A percentile compares a stretch with the other conserved stretches of the same genome.
Evolutionary conservation across 2,797 vertebrate genomes (phyloP).

Genomic region (Odontamblyopus lacepedii): DNA sequence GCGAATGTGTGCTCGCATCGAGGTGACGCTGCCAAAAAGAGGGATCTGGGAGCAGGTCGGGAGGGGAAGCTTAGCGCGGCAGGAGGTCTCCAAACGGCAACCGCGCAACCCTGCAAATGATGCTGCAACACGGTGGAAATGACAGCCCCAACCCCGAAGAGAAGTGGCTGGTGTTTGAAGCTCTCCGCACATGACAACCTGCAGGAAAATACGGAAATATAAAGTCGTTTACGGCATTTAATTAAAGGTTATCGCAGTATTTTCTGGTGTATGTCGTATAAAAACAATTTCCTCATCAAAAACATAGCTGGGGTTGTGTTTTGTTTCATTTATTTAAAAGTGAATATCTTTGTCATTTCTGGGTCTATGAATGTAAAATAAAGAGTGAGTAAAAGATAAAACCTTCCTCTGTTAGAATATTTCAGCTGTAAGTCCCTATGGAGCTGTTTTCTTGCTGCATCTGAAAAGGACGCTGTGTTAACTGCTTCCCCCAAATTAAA

Average conservation of each 20-base stretch:
- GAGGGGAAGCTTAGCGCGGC: conserved; percentile 23
- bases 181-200: neutral
- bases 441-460: no score
- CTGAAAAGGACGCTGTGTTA: no score
- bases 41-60: conserved; percentile 38
- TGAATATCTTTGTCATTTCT: no score
- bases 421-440: no score
- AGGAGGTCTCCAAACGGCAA: conserved; percentile 25
- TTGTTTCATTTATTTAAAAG: no score
- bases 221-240: neutral
- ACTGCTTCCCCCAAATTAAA: no score
- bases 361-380: no score
- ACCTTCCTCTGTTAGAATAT: no score
- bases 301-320: no score
- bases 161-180: neutral
- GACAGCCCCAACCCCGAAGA: neutral
- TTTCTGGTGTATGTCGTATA: no score
- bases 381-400: no score
- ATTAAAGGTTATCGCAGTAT: neutral
- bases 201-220: neutral
- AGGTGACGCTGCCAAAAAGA: conserved; percentile 37
- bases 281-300: no score
- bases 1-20: neutral
- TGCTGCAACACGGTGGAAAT: neutral
- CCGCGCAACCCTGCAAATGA: neutral